phyloP scores from a whole-genome alignment of 2,797 vertebrate species.

The Schizopygopsis malacanthus region DNA sequence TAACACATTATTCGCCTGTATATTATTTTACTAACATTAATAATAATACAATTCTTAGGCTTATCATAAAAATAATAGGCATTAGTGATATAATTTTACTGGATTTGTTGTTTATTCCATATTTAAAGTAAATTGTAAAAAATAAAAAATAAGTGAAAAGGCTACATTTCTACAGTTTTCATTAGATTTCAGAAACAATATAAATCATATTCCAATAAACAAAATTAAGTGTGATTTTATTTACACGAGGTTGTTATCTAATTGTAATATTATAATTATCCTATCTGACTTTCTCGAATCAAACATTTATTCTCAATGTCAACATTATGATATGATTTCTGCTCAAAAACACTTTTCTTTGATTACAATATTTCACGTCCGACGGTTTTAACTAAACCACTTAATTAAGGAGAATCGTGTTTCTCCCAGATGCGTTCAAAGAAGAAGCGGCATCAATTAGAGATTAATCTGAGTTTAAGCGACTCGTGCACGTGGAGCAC shows the following conservation, averaged over 20 bases:
- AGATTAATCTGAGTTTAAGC: conserved; percentile 17
- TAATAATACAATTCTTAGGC: neutral
- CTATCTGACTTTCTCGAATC: neutral
- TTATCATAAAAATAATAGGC: neutral
- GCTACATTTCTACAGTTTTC: neutral
- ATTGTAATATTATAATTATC: neutral
- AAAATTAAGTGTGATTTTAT: neutral
- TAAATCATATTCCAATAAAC: neutral
- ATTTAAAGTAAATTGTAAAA: neutral
- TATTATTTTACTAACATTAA: neutral
- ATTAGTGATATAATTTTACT: neutral
- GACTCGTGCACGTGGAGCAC: conserved; percentile 8
- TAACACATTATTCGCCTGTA: neutral
- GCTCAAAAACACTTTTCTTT: neutral
- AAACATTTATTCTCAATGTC: neutral
- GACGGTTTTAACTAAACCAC: neutral
- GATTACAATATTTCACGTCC: neutral
- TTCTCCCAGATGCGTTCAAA: neutral
- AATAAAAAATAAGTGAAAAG: neutral
- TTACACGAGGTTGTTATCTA: no score
- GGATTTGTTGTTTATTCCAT: neutral
- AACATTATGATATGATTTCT: neutral
- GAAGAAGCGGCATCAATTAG: neutral
- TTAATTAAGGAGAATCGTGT: neutral
- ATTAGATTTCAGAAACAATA: neutral